phyloP scores from a whole-genome alignment of 2,113 vertebrate species.

The Pterocles burchelli region DNA sequence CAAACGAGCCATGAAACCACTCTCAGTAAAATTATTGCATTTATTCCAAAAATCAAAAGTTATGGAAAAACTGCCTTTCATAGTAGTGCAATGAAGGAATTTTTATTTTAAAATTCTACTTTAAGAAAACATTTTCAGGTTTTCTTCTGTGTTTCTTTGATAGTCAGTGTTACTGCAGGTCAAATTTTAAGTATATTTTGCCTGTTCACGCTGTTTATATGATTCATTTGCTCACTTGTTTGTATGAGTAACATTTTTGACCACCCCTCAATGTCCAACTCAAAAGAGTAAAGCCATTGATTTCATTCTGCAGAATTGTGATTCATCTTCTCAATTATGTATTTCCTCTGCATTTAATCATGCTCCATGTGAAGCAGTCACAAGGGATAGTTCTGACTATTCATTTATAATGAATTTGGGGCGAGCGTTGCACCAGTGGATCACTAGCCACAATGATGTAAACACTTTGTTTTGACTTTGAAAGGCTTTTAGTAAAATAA shows the following conservation, averaged over 20 bases:
- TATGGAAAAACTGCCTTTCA: background rate
- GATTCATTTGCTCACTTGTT: slow-evolving; percentile 33
- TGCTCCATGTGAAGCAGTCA: slow-evolving; percentile 16
- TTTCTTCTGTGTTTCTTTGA: background rate
- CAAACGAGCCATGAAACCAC: background rate
- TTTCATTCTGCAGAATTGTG: slow-evolving; percentile 57
- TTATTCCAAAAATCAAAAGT: background rate
- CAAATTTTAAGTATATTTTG: background rate
- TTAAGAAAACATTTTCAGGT: background rate
- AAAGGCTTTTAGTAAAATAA: slow-evolving; percentile 57
- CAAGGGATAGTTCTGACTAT: slow-evolving; percentile 3
- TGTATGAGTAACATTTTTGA: slow-evolving; percentile 41
- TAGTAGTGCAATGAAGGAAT: background rate
- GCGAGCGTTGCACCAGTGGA: background rate
- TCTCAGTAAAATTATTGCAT: background rate
- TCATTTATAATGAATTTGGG: slow-evolving; percentile 22
- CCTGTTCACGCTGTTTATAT: background rate
- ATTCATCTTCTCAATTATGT: slow-evolving; percentile 51
- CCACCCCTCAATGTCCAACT: background rate
- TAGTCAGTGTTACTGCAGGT: background rate
- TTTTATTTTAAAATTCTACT: background rate
- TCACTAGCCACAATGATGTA: slow-evolving; percentile 18
- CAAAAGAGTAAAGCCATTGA: slow-evolving; percentile 56
- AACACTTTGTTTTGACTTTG: slow-evolving; percentile 27
- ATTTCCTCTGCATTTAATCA: slow-evolving; percentile 44